Evolutionary conservation across 2,797 vertebrate genomes (phyloP), one percentile per base, ranked within the genome.

Genomic region (Enteromius radiatus): DNA sequence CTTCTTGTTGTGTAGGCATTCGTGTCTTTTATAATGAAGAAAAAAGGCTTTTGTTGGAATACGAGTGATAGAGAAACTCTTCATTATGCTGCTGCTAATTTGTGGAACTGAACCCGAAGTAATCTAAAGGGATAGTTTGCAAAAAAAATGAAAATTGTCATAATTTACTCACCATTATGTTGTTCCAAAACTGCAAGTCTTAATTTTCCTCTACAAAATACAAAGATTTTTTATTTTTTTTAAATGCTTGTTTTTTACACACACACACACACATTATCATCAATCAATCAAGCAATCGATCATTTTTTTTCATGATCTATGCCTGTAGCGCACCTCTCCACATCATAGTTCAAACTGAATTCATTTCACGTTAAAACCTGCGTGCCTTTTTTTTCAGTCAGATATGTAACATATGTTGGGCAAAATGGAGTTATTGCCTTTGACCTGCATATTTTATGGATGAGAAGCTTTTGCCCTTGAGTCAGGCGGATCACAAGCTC

Each of bases 361-460:
- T 15, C 56, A 76, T 76, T 82, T 52, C 21, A 82, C 45, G 14
- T 36, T 36, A 61, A 82, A 76, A 33, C 69, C 15, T 59, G 36
- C 19, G 47, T 73, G 77, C 56, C 43, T 75, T 78, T 71, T 78
- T 71, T 70, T 71, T 54, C 28, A 23, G 36, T 38, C 45, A 49
- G 78, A 85, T 81, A 78, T 87, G 69, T 76, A 83, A 67, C 82
- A 77, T 64, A 78, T 85, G 71, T 78, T 54, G 28, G 11, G 75
- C 79, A 80, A 80, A 63, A 69, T 68, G 77, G 38, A 80, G 75
- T 85, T 88, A 67, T 52, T 83, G 73, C 69, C 71, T 85, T 86
- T 85, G 86, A 86, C 81, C 81, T 81, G 79, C 77, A 87, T 90
- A 71, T 88, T 88, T 89, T 85, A 88, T 88, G 82, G 84, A 88